Evolutionary conservation across 2,113 vertebrate species (phyloP).

Genomic region (Stigmatopora argus): DNA sequence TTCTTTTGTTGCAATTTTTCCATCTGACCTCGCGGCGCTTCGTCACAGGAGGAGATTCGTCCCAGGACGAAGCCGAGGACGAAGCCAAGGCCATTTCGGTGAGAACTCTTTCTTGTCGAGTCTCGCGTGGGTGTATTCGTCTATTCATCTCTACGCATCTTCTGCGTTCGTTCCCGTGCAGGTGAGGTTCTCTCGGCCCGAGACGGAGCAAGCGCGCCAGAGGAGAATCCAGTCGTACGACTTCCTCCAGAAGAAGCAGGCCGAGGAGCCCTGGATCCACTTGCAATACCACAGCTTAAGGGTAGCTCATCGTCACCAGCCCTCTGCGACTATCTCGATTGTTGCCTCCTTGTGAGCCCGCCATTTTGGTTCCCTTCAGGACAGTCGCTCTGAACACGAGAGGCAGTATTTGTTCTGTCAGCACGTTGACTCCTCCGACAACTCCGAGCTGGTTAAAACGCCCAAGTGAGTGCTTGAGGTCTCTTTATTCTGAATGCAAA

Average conservation of each 20-base stretch:
- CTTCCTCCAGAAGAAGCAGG: slow-evolving; percentile 95
- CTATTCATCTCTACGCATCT: background rate
- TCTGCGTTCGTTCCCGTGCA: slow-evolving; percentile 28
- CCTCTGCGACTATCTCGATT: background rate
- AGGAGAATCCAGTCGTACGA: slow-evolving; percentile 92
- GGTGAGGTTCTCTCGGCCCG: slow-evolving; percentile 92
- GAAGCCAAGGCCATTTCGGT: slow-evolving; percentile 95
- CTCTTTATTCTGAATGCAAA: too few species aligned
- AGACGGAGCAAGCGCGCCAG: slow-evolving; percentile 91
- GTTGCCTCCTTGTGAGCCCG: background rate
- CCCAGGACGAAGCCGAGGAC: slow-evolving; percentile 94
- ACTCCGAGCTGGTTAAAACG: slow-evolving; percentile 88
- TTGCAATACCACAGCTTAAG: slow-evolving; percentile 81
- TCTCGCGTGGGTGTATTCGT: background rate
- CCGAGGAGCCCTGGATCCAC: slow-evolving; percentile 92
- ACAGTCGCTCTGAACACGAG: slow-evolving; percentile 89
- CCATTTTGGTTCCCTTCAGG: slow-evolving; percentile 61
- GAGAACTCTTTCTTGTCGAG: slow-evolving; percentile 24
- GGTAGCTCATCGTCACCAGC: slow-evolving; percentile 53
- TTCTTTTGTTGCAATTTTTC: background rate
- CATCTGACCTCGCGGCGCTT: background rate
- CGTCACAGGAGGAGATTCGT: slow-evolving; percentile 87
- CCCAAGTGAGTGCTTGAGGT: slow-evolving; percentile 74
- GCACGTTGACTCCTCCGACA: slow-evolving; percentile 76
- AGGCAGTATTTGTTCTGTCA: slow-evolving; percentile 94